These are phyloP conservation scores for Agrypnia vestita DNA, from an alignment of 1,140 invertebrate genomes.

Conservation along the genomic window DNA sequence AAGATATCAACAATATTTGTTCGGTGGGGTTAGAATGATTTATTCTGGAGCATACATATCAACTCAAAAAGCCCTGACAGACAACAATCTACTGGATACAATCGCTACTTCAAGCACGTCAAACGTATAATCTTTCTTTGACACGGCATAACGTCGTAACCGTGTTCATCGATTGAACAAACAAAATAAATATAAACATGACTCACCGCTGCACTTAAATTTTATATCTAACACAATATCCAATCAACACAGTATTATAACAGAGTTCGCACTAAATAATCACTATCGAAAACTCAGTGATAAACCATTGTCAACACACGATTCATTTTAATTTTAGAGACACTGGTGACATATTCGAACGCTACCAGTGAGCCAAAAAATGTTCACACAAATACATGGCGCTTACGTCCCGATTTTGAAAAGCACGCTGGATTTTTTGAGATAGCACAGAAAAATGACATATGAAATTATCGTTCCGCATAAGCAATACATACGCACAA, in stretches of 20 bases:
- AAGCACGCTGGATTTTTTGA: constrained; percentile 51
- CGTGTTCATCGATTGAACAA: constrained; percentile 50
- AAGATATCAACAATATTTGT: too few relatives aligned
- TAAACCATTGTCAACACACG: constrained; percentile 47
- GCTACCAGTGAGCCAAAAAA: constrained; percentile 1
- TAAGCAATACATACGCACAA: constrained; percentile 45
- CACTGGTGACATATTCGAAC: neutral
- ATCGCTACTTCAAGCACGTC: constrained; percentile 26
- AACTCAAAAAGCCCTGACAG: neutral
- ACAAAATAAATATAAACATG: constrained; percentile 59
- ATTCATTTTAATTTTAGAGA: neutral
- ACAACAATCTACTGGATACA: neutral
- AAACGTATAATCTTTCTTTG: constrained; percentile 39
- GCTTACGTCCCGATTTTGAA: constrained; percentile 39
- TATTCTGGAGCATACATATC: neutral
- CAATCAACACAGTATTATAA: constrained; percentile 49
- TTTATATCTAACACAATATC: constrained; percentile 48
- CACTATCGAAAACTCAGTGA: constrained; percentile 28
- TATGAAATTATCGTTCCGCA: constrained; percentile 47
- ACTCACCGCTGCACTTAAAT: constrained; percentile 55
- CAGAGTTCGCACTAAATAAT: constrained; percentile 25
- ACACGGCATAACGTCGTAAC: constrained; percentile 33
- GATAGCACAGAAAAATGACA: constrained; percentile 52
- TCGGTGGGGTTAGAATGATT: too few relatives aligned
- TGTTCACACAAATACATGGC: constrained; percentile 15